These are phyloP conservation scores for Plagiodera versicolora DNA, from an alignment of 2,888 invertebrate genomes.

Conservation along the genomic window DNA sequence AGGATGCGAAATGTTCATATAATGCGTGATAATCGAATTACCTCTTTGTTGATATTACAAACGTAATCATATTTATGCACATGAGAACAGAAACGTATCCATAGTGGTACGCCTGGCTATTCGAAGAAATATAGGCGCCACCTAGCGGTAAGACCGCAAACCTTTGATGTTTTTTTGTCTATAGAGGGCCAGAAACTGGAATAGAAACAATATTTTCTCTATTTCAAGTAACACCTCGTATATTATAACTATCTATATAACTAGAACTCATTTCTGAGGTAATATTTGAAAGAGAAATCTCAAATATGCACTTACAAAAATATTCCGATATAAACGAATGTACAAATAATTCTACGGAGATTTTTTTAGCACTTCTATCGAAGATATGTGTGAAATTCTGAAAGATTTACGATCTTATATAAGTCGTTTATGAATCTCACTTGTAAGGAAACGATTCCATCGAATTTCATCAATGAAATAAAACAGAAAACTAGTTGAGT, in stretches of 20 bases:
- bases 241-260: no score
- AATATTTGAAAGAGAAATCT: background rate
- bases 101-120: no score
- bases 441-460: no score
- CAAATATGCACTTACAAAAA: background rate
- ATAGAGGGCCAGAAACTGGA: no score
- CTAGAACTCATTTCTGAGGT: background rate
- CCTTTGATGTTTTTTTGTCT: no score
- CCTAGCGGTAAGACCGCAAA: no score
- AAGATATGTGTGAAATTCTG: background rate
- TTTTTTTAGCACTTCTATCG: no score
- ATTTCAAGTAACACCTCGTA: no score
- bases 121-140: no score
- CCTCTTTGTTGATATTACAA: background rate
- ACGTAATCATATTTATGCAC: background rate
- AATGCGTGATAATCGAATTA: slow-evolving; percentile 13
- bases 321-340: background rate
- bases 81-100: no score
- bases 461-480: no score
- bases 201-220: no score
- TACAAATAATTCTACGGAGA: background rate
- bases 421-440: background rate
- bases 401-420: background rate
- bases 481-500: background rate
- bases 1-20: background rate